Percentiles rank a stretch among this genome's conserved stretches.
phyloP scores from a whole-genome alignment of 2,797 vertebrate genomes.

The Lycodopsis pacificus region DNA sequence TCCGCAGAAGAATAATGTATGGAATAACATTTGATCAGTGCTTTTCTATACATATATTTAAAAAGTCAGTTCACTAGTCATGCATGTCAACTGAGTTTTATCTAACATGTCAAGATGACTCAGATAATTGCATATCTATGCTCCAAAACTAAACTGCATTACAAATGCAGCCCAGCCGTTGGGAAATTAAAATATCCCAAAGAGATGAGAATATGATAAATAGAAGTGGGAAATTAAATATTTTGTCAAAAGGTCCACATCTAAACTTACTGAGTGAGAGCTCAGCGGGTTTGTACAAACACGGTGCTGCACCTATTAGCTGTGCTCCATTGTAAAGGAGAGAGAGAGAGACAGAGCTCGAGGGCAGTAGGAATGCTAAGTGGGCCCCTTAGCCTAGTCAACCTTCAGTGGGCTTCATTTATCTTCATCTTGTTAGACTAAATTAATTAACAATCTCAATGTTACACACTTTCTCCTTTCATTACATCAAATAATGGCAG shows the following conservation, averaged over 20 bases:
- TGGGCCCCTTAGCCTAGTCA: constrained; percentile 92
- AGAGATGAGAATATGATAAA: constrained; percentile 23
- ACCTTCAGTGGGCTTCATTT: constrained; percentile 95
- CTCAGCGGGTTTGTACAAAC: constrained; percentile 67
- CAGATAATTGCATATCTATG: constrained; percentile 61
- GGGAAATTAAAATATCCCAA: constrained; percentile 30
- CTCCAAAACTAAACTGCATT: constrained; percentile 47
- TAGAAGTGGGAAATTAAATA: constrained; percentile 33
- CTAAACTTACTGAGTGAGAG: constrained; percentile 57
- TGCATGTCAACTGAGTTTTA: constrained; percentile 61
- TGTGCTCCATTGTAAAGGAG: constrained; percentile 76
- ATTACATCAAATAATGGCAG: constrained; percentile 98
- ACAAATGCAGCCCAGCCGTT: constrained; percentile 34
- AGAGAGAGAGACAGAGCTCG: constrained; percentile 68
- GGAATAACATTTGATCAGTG: constrained; percentile 49
- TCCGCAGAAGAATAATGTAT: neutral
- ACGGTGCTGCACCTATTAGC: constrained; percentile 76
- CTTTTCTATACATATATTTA: constrained; percentile 40
- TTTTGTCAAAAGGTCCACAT: constrained; percentile 48
- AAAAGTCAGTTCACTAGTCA: constrained; percentile 54
- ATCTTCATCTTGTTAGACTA: constrained; percentile 99
- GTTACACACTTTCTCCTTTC: constrained; percentile 98
- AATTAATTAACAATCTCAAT: constrained; percentile 99
- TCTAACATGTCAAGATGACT: constrained; percentile 63
- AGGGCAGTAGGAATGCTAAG: constrained; percentile 88